Evolutionary conservation across 2,797 vertebrate genomes (phyloP).

Genomic region (Poeciliopsis gracilis): DNA sequence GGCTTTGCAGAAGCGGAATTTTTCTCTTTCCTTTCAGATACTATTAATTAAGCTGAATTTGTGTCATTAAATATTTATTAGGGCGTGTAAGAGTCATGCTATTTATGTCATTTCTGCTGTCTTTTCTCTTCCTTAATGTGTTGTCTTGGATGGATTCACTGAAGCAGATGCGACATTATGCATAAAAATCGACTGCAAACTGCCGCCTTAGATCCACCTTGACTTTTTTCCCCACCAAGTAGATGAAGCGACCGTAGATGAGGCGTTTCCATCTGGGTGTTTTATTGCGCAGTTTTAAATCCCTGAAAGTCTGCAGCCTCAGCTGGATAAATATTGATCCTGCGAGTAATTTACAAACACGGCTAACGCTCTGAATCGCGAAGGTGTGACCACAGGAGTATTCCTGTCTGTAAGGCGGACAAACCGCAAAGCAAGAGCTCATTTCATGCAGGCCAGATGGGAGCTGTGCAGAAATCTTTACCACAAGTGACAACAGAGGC

Average conservation of each 20-base stretch:
- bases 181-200: not conserved
- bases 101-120: not conserved
- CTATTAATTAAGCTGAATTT: not conserved
- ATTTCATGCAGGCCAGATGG: conserved; percentile 15
- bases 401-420: not conserved
- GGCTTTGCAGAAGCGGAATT: not conserved
- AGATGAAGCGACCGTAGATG: not conserved
- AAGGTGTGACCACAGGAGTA: not conserved
- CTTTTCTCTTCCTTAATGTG: not conserved
- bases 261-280: not conserved
- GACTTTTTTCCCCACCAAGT: not conserved
- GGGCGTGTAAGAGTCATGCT: not conserved
- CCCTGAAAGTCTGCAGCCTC: not conserved
- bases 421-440: not conserved
- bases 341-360: not conserved
- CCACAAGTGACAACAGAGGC: conserved; percentile 3
- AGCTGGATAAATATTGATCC: not conserved
- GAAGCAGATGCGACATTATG: not conserved
- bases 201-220: not conserved
- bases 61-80: not conserved
- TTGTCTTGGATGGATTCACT: not conserved
- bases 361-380: not conserved
- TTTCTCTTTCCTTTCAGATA: not conserved
- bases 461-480: conserved; percentile 23
- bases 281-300: not conserved